A percentile compares a stretch with the other conserved stretches of the same genome.
Conservation (phyloP, 2,113 vertebrate genomes). For the Anguilla japonica region DNA sequence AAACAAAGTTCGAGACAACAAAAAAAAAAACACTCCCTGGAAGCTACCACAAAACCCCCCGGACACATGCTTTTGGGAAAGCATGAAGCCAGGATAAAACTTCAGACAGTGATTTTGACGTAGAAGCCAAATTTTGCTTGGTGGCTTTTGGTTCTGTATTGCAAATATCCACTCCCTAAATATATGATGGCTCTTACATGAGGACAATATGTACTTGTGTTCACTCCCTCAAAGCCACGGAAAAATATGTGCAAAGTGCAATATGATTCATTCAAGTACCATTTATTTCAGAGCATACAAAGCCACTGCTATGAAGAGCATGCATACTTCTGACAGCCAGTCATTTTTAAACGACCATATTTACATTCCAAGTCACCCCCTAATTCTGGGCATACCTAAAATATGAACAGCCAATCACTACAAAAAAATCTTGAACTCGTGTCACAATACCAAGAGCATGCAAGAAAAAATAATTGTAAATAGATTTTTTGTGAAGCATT, state of each 20-base stretch:
- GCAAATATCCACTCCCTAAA: not conserved
- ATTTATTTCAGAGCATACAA: not conserved
- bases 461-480: not conserved
- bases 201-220: not conserved
- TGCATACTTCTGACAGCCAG: not conserved
- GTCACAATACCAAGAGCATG: not conserved
- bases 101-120: not conserved
- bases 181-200: not conserved
- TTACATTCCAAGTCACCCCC: not conserved
- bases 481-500: too few species aligned
- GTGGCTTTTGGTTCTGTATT: not conserved
- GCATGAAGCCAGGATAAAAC: not conserved
- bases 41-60: not conserved
- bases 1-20: not conserved
- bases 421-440: not conserved
- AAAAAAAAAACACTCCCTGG: not conserved
- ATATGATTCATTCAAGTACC: not conserved
- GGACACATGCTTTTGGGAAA: not conserved
- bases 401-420: not conserved
- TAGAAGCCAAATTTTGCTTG: not conserved
- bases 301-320: not conserved
- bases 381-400: not conserved
- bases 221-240: not conserved
- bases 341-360: not conserved
- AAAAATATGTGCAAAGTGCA: not conserved